Evolutionary conservation across 2,113 vertebrate species (phyloP).

Genomic region (Peromyscus leucopus): DNA sequence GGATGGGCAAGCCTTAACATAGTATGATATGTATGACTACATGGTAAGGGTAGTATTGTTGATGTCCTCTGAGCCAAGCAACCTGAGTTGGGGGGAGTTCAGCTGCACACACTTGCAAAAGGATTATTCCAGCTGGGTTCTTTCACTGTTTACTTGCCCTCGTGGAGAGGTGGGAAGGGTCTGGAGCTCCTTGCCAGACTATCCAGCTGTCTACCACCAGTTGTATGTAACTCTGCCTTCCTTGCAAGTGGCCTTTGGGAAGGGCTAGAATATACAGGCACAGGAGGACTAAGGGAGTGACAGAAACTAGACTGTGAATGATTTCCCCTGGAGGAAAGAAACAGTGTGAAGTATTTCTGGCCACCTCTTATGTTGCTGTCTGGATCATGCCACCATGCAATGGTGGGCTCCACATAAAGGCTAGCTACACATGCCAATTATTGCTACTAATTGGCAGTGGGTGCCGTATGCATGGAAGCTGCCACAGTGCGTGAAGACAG

Average conservation of each 20-base stretch:
- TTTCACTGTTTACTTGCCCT: background rate
- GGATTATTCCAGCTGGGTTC: background rate
- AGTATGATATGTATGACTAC: background rate
- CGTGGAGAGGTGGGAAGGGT: background rate
- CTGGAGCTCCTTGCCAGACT: background rate
- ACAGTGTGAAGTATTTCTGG: background rate
- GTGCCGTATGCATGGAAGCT: background rate
- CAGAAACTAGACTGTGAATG: background rate
- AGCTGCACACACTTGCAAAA: background rate
- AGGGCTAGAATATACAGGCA: background rate
- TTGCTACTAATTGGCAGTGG: background rate
- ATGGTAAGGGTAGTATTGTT: background rate
- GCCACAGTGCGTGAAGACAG: background rate
- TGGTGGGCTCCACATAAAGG: background rate
- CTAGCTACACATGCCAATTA: background rate
- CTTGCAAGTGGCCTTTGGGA: background rate
- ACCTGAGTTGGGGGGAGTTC: background rate
- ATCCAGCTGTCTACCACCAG: background rate
- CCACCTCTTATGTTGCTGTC: background rate
- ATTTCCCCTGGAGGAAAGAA: background rate
- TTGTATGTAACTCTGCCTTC: background rate
- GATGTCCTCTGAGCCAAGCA: background rate
- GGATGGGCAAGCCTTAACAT: background rate
- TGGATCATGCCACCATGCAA: accelerated
- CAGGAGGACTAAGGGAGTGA: background rate